Evolutionary conservation across 2,888 invertebrate genomes (phyloP).

Genomic region (Rhamphomyia laevipes): DNA sequence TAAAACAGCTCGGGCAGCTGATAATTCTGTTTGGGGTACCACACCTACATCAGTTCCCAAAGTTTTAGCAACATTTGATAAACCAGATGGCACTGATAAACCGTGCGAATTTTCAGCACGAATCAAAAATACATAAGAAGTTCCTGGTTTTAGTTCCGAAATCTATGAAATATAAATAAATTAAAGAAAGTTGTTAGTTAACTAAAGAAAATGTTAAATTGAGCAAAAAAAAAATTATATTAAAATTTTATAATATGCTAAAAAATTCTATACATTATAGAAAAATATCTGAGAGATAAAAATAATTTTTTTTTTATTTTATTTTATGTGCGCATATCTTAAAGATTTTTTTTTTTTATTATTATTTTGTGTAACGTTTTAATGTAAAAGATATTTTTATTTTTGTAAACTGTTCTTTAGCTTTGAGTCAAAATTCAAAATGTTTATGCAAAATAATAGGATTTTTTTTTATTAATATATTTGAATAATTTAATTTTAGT

Average conservation of each 20-base stretch:
- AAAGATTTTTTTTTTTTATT: too few species aligned
- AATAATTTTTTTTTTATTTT: too few species aligned
- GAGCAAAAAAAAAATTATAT: not conserved
- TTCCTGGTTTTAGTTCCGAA: constrained; percentile 59
- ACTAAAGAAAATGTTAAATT: too few species aligned
- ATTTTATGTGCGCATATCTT: too few species aligned
- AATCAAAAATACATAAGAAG: constrained; percentile 74
- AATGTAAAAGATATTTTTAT: too few species aligned
- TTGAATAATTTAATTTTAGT: too few species aligned
- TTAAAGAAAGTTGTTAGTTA: not conserved
- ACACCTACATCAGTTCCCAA: constrained; percentile 34
- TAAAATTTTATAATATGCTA: not conserved
- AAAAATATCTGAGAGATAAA: not conserved
- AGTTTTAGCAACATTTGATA: constrained; percentile 61
- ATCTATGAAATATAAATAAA: constrained; percentile 34
- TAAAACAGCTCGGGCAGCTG: constrained; percentile 32
- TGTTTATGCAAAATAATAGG: too few species aligned
- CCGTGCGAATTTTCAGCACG: constrained; percentile 79
- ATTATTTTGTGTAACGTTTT: too few species aligned
- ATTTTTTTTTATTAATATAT: too few species aligned
- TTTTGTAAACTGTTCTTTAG: too few species aligned
- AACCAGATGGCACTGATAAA: constrained; percentile 64
- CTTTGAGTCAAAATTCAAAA: too few species aligned
- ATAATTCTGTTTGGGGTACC: constrained; percentile 34
- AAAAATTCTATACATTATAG: too few species aligned